A percentile compares a stretch with the other conserved stretches of the same genome.
Conservation (phyloP, 2,888 invertebrate species). For the Cataglyphis altisquamis region DNA sequence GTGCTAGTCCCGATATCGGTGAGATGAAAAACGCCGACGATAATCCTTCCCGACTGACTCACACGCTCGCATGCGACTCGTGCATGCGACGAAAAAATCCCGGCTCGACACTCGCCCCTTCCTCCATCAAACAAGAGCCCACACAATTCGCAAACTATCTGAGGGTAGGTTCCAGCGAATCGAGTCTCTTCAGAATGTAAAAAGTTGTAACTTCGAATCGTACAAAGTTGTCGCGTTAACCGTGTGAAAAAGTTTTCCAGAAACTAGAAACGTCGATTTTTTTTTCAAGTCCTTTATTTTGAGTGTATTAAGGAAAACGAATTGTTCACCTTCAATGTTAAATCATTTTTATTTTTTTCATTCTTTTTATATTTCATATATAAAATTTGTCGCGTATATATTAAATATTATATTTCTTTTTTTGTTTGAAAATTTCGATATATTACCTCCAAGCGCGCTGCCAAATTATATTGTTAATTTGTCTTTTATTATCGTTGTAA, state of each 20-base stretch:
- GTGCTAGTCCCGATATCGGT: conserved; percentile 73
- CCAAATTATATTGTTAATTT: neutral
- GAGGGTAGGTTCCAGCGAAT: conserved; percentile 47
- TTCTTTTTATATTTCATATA: neutral
- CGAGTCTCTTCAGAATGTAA: conserved; percentile 54
- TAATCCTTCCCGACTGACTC: conserved; percentile 76
- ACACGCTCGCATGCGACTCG: conserved; percentile 54
- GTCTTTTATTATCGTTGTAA: neutral
- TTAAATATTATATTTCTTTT: neutral
- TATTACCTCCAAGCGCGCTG: neutral
- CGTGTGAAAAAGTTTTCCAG: conserved; percentile 17
- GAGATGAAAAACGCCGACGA: conserved; percentile 79
- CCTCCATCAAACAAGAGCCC: conserved; percentile 56
- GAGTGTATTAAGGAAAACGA: neutral
- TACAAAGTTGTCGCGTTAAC: conserved; percentile 47
- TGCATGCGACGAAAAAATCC: conserved; percentile 51
- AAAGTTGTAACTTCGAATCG: conserved; percentile 64
- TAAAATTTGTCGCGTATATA: neutral
- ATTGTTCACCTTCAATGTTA: conserved; percentile 5
- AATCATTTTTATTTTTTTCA: neutral
- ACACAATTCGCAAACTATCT: conserved; percentile 36
- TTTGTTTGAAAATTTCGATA: neutral
- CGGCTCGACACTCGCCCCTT: conserved; percentile 51
- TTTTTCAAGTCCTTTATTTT: neutral
- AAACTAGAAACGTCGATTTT: conserved; percentile 39